phyloP scores from a whole-genome alignment of 2,888 invertebrate genomes.

The Ectemnius lituratus region DNA sequence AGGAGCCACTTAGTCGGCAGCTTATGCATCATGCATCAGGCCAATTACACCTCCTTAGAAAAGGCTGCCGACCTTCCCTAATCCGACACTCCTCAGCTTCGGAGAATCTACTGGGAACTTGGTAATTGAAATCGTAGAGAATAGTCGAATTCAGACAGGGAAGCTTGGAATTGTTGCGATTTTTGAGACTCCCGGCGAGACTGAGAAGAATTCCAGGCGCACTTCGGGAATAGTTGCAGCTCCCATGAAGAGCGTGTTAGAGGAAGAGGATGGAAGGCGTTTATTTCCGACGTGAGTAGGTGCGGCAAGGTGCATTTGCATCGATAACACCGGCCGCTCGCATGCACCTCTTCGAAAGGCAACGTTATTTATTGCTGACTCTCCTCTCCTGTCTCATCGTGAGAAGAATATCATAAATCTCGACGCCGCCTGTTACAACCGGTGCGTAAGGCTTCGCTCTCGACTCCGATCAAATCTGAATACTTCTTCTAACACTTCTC shows the following conservation, averaged over 20 bases:
- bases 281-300: constrained; percentile 48
- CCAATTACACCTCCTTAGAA: background rate
- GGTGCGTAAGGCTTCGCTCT: constrained; percentile 26
- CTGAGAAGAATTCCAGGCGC: background rate
- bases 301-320: constrained; percentile 61
- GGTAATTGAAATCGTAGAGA: no score
- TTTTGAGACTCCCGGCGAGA: no score
- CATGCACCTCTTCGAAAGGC: constrained; percentile 56
- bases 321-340: constrained; percentile 54
- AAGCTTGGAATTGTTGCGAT: no score
- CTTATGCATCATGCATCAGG: constrained; percentile 1
- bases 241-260: constrained; percentile 13
- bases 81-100: no score
- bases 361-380: constrained; percentile 58
- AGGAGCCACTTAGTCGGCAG: background rate
- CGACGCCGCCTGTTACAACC: constrained; percentile 27
- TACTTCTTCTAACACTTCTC: constrained; percentile 25
- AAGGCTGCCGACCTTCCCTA: no score
- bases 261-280: constrained; percentile 44
- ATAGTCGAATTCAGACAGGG: no score
- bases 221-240: constrained; percentile 12
- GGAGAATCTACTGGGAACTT: no score
- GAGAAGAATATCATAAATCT: constrained; percentile 62
- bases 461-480: constrained; percentile 28
- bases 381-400: constrained; percentile 40